Percentiles rank a stretch among this genome's conserved stretches.
Evolutionary conservation across 2,888 invertebrate species (phyloP).

Genomic region (Dolichomitus sp.): DNA sequence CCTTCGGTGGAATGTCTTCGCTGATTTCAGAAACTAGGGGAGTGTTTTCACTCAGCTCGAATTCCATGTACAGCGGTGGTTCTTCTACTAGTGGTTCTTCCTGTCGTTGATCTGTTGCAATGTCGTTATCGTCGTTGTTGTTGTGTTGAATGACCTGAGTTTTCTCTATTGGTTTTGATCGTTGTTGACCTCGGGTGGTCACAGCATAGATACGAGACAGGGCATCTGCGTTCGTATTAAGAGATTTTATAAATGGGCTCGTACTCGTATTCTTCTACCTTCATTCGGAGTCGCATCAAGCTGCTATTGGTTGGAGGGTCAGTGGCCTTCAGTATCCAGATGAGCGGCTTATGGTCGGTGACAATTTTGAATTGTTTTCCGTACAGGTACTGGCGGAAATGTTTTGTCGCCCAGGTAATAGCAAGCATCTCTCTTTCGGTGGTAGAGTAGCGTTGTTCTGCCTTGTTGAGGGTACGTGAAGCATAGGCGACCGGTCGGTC

Average conservation of each 20-base stretch:
- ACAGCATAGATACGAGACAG: constrained; percentile 30
- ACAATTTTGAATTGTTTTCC: constrained; percentile 60
- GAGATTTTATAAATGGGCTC: constrained; percentile 50
- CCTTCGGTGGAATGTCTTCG: constrained; percentile 13
- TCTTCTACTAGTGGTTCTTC: not conserved
- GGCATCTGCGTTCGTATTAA: constrained; percentile 58
- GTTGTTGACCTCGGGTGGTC: constrained; percentile 13
- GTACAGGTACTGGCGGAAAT: constrained; percentile 63
- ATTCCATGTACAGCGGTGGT: constrained; percentile 17
- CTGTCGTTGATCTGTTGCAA: not conserved
- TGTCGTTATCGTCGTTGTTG: not conserved
- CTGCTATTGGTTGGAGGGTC: constrained; percentile 43
- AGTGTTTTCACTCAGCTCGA: constrained; percentile 2
- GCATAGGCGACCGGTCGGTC: constrained; percentile 47
- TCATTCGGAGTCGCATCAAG: constrained; percentile 48
- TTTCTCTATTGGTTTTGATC: too few species aligned
- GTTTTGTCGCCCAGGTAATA: constrained; percentile 51
- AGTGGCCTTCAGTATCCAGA: constrained; percentile 54
- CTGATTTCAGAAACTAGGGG: constrained; percentile 10
- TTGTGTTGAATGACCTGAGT: not conserved
- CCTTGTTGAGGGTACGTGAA: constrained; percentile 11
- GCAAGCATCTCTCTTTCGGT: constrained; percentile 61
- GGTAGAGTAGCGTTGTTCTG: constrained; percentile 41
- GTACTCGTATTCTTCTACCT: constrained; percentile 57
- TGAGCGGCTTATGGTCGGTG: constrained; percentile 59